These are phyloP conservation scores for Atlantisia rogersi DNA, from an alignment of 2,113 vertebrate genomes.

Conservation along the genomic window DNA sequence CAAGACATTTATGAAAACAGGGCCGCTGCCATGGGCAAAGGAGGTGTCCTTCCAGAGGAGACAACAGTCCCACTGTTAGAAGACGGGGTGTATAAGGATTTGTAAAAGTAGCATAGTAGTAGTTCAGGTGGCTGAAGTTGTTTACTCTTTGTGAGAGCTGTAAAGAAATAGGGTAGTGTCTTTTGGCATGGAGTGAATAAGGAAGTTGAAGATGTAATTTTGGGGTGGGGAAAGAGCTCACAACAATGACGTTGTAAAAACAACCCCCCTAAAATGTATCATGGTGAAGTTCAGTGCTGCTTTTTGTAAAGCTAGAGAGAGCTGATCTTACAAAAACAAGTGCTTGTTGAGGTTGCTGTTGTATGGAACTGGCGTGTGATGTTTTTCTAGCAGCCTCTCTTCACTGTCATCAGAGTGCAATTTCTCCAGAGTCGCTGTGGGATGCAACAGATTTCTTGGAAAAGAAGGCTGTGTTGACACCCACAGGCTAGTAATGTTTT, in stretches of 20 bases:
- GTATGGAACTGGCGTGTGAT: constrained; percentile 36
- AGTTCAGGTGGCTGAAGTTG: not conserved
- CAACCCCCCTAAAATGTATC: not conserved
- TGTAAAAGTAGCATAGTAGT: not conserved
- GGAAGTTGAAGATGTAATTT: constrained; percentile 36
- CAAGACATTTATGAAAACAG: not conserved
- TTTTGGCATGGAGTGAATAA: constrained; percentile 38
- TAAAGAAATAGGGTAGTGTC: not conserved
- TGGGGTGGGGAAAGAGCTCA: not conserved
- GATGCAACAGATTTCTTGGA: constrained; percentile 75
- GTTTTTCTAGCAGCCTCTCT: constrained; percentile 65
- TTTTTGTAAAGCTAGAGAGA: constrained; percentile 41
- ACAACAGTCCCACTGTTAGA: not conserved
- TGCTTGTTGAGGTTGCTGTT: constrained; percentile 45
- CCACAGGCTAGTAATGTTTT: constrained; percentile 76
- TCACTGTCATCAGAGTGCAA: constrained; percentile 68
- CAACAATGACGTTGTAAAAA: constrained; percentile 3
- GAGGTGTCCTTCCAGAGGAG: not conserved
- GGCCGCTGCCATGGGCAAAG: not conserved
- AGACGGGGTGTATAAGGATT: not conserved
- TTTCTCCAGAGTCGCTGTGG: constrained; percentile 67
- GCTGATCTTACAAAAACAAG: constrained; percentile 57
- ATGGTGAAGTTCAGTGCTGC: constrained; percentile 24
- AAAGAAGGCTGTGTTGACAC: constrained; percentile 73
- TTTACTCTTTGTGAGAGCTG: not conserved